Base-by-base conservation (phyloP, 37 sponge, comb jelly and placozoan species). In the Crambe crambe region DNA sequence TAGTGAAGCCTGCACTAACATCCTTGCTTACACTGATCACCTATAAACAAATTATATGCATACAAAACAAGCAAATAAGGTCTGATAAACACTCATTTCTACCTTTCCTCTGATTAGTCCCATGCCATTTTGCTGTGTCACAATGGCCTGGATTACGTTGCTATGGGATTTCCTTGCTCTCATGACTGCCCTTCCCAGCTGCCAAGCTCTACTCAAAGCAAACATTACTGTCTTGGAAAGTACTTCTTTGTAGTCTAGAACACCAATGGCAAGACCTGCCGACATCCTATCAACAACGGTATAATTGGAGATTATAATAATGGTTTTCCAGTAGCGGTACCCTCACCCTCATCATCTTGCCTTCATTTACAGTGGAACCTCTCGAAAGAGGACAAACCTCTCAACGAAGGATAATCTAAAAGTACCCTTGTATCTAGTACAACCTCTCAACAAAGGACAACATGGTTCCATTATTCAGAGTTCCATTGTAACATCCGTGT, bases 21-120 rank as follows among this genome's bases (percentile, higher is more conserved):
- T 56, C 37, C 39, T 85, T 58, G 30, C 34, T 22, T 23, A 94
- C 85, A 76, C 80, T 84, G 6, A 83, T 10, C 31, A 94, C 81
- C 95, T 90, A 47, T 8, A 60, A 1, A 22, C 21, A 2, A 31
- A 30, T 3, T 37, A 36, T 30, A 66, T 12, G 21, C 67, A 66
- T 66, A 4, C 37, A n/a, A n/a, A n/a, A n/a, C n/a, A n/a, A n/a
- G n/a, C n/a, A n/a, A n/a, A n/a, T n/a, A n/a, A n/a, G n/a, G n/a
- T n/a, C n/a, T n/a, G n/a, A n/a, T n/a, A n/a, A n/a, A n/a, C n/a
- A n/a, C n/a, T n/a, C 51, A 6, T 47, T 15, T 58, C 0, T 17
- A 89, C 94, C 90, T 93, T 93, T 40, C 94, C 94, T 42, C 76
- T 81, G 35, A 90, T 51, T 2, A 93, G 82, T 1, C 90, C 26